Conservation (phyloP, 2,113 vertebrate genomes). For the Coturnix japonica region DNA sequence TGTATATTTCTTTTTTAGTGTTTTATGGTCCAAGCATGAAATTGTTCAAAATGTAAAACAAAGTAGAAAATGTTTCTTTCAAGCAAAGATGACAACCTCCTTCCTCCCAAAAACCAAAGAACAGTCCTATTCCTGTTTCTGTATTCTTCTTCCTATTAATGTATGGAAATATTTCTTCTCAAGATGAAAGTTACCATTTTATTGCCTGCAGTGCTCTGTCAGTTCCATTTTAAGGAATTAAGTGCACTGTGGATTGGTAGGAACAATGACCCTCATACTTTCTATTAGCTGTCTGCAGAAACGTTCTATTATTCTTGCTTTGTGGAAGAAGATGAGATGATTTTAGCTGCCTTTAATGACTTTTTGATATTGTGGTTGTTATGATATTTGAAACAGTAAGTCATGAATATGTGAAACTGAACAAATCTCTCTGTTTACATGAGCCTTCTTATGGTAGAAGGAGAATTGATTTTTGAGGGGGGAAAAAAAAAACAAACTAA, state of each 20-base stretch:
- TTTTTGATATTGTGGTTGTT: rapidly evolving
- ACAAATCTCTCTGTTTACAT: neutral
- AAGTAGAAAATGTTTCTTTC: constrained; percentile 23
- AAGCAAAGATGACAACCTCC: neutral
- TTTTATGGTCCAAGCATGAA: neutral
- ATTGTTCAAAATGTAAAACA: neutral
- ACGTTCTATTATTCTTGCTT: constrained; percentile 7
- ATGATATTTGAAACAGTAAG: neutral
- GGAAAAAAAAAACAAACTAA: neutral
- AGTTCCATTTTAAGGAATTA: constrained; percentile 58
- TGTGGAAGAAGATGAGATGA: neutral
- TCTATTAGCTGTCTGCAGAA: constrained; percentile 27
- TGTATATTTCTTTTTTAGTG: neutral
- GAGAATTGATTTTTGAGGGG: neutral
- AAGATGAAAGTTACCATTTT: constrained; percentile 68
- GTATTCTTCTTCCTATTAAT: constrained; percentile 47
- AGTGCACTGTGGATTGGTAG: constrained; percentile 55
- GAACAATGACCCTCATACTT: constrained; percentile 20
- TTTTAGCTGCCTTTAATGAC: neutral
- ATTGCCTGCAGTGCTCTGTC: constrained; percentile 35
- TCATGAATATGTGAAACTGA: neutral
- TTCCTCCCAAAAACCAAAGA: neutral
- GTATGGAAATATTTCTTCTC: constrained; percentile 68
- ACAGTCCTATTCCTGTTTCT: neutral
- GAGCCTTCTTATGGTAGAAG: neutral